Conservation (phyloP, 2,113 vertebrate species). For the Lepus americanus region DNA sequence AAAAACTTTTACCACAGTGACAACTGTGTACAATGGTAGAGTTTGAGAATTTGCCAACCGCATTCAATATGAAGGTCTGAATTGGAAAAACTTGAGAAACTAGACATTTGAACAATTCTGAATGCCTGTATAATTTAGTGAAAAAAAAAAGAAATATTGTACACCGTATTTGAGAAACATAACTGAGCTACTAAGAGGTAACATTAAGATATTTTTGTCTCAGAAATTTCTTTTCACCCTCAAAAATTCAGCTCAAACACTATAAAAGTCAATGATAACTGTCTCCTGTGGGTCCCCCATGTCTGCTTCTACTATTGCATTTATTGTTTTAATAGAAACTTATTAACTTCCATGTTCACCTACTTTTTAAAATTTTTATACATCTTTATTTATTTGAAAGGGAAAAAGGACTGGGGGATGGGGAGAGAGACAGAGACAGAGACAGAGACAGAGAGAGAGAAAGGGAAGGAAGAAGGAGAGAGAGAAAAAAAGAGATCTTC, state of each 20-base stretch:
- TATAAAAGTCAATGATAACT: background rate
- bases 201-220: slow-evolving; percentile 52
- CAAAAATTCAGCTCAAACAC: slow-evolving; percentile 34
- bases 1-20: slow-evolving; percentile 26
- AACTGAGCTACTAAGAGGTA: background rate
- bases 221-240: slow-evolving; percentile 38
- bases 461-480: no score
- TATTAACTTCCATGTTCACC: slow-evolving; percentile 28
- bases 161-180: slow-evolving; percentile 2
- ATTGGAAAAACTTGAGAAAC: slow-evolving; percentile 34
- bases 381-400: no score
- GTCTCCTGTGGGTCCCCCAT: background rate
- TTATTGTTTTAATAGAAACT: slow-evolving; percentile 7
- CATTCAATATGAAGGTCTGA: slow-evolving; percentile 28
- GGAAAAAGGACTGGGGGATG: no score
- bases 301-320: background rate
- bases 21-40: background rate
- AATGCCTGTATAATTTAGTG: background rate
- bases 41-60: slow-evolving; percentile 46
- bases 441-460: no score
- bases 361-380: background rate
- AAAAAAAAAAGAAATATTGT: slow-evolving; percentile 15
- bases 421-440: no score
- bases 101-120: slow-evolving; percentile 36
- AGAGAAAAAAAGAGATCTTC: no score